Conservation (phyloP, 2,888 invertebrate genomes). For the Chrysolina haemoptera region DNA sequence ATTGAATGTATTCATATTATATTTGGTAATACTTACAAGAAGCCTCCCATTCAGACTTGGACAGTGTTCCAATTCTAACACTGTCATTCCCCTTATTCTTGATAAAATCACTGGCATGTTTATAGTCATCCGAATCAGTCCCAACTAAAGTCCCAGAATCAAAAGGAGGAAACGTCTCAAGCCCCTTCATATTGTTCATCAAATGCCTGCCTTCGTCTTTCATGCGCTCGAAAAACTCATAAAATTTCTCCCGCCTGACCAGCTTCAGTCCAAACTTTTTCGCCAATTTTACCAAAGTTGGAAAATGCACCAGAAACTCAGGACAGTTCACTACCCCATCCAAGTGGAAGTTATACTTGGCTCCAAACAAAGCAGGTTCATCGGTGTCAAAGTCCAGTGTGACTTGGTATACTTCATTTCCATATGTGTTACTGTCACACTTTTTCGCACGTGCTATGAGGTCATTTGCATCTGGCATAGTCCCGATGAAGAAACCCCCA, state of each 20-base stretch:
- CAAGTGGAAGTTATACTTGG: conserved; percentile 94
- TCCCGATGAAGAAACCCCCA: conserved; percentile 97
- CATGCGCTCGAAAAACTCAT: conserved; percentile 83
- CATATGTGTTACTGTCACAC: conserved; percentile 76
- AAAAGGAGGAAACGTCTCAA: conserved; percentile 85
- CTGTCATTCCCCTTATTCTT: conserved; percentile 66
- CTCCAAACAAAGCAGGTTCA: conserved; percentile 91
- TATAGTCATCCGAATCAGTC: conserved; percentile 78
- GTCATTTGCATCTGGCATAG: conserved; percentile 94
- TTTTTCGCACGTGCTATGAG: conserved; percentile 83
- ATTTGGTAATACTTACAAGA: conserved; percentile 78
- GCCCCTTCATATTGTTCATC: conserved; percentile 83
- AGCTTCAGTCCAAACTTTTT: conserved; percentile 81
- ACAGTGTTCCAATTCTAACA: conserved; percentile 83
- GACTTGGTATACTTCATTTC: conserved; percentile 85
- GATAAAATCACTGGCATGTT: conserved; percentile 78
- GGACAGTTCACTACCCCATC: conserved; percentile 99
- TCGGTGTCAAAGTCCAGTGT: conserved; percentile 79
- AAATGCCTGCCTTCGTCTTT: conserved; percentile 74
- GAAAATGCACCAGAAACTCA: conserved; percentile 97
- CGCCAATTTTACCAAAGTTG: conserved; percentile 83
- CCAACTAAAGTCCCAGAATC: conserved; percentile 73
- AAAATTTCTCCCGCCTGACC: conserved; percentile 81
- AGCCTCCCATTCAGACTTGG: conserved; percentile 94
- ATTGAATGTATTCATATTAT: too few species aligned